Percentiles rank a stretch among this genome's conserved stretches.
These are phyloP conservation scores for Chelonus formosanus DNA, from an alignment of 2,888 invertebrate species.

Conservation along the genomic window DNA sequence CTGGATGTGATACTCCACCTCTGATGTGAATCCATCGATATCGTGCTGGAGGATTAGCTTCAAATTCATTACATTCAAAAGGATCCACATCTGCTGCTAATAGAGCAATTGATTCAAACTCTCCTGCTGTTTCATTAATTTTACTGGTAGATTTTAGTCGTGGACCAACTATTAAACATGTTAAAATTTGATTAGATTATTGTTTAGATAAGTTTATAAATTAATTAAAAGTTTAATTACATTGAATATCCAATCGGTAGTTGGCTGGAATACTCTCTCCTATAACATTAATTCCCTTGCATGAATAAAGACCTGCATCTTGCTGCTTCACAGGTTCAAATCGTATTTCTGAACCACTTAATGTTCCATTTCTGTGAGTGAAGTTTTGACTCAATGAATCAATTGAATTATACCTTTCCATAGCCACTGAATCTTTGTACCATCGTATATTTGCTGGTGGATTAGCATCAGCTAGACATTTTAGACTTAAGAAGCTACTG, in stretches of 20 bases:
- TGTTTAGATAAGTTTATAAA: constrained; percentile 9
- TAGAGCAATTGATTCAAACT: constrained; percentile 58
- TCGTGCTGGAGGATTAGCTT: constrained; percentile 68
- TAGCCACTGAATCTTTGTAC: constrained; percentile 61
- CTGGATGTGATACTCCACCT: constrained; percentile 54
- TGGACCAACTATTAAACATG: constrained; percentile 64
- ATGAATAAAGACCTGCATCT: constrained; percentile 82
- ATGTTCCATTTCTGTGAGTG: constrained; percentile 59
- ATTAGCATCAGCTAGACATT: constrained; percentile 70
- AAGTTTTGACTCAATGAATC: constrained; percentile 65
- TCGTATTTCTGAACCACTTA: constrained; percentile 63
- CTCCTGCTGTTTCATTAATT: constrained; percentile 53
- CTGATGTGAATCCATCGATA: constrained; percentile 66
- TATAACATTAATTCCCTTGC: constrained; percentile 85
- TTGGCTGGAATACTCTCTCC: constrained; percentile 70
- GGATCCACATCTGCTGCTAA: constrained; percentile 65
- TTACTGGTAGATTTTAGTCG: constrained; percentile 45
- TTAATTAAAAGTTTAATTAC: constrained; percentile 59
- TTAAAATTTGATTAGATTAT: neutral
- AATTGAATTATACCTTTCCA: constrained; percentile 48
- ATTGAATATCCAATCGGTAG: constrained; percentile 69
- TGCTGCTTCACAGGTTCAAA: constrained; percentile 69
- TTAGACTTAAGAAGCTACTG: constrained; percentile 66
- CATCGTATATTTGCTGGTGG: constrained; percentile 68
- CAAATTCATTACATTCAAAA: constrained; percentile 68